A percentile compares a stretch with the other conserved stretches of the same genome.
Evolutionary conservation across 2,888 invertebrate species (phyloP).

Genomic region (Eupithecia subumbrata): DNA sequence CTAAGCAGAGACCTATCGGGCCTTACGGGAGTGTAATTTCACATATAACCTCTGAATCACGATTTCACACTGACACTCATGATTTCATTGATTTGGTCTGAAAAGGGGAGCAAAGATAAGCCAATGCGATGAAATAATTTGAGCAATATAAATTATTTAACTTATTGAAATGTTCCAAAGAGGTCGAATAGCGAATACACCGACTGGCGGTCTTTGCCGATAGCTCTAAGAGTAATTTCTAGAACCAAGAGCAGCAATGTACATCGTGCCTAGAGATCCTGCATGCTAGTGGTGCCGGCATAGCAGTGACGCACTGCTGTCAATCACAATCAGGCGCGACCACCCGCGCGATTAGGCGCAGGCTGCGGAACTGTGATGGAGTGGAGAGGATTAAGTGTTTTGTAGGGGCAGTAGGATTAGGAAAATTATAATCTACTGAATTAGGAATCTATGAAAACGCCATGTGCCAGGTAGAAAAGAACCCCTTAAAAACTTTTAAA

Average conservation of each 20-base stretch:
- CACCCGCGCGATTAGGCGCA: constrained; percentile 79
- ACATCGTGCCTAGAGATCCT: constrained; percentile 28
- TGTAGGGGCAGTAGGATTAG: neutral
- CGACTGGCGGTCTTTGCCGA: too few relatives aligned
- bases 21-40: too few relatives aligned
- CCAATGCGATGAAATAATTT: too few relatives aligned
- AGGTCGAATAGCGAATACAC: too few relatives aligned
- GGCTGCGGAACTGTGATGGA: constrained; percentile 49
- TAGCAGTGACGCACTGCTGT: constrained; percentile 75
- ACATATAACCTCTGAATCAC: too few relatives aligned
- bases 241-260: constrained; percentile 44
- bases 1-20: too few relatives aligned
- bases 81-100: too few relatives aligned
- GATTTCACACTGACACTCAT: too few relatives aligned
- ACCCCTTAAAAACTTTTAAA: too few relatives aligned
- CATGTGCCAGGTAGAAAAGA: neutral
- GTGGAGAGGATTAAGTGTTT: constrained; percentile 50
- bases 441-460: neutral
- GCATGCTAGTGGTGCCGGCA: constrained; percentile 28
- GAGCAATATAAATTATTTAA: too few relatives aligned
- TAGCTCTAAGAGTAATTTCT: neutral
- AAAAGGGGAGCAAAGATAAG: too few relatives aligned
- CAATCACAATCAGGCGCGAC: constrained; percentile 82
- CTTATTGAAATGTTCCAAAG: neutral
- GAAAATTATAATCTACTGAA: neutral